A percentile compares a stretch with the other conserved stretches of the same genome.
Evolutionary conservation across 2,113 vertebrate genomes (phyloP).

Genomic region (Pachycephala philippinensis): DNA sequence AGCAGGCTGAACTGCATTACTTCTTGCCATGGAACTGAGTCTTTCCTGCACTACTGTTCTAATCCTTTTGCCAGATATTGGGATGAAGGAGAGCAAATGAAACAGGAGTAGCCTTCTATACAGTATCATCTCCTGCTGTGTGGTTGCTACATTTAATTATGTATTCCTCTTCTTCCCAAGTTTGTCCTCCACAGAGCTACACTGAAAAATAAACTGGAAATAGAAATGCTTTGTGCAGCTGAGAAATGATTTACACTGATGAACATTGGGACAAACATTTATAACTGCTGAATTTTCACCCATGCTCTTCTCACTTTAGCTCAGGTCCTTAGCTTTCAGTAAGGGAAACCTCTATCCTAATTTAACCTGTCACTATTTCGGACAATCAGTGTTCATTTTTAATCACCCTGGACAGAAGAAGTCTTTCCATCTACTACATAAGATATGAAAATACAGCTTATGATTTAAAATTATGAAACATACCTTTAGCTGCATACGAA

Average conservation of each 20-base stretch:
- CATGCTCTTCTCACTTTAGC: background rate
- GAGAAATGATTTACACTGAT: background rate
- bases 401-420: background rate
- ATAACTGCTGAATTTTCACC: background rate
- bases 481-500: background rate
- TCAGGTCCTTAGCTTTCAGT: background rate
- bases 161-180: background rate
- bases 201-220: background rate
- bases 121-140: background rate
- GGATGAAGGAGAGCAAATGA: background rate
- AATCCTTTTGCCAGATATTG: background rate
- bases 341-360: background rate
- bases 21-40: background rate
- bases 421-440: background rate
- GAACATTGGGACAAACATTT: background rate
- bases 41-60: background rate
- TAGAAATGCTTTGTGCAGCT: background rate
- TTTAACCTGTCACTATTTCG: background rate
- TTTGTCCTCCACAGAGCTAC: background rate
- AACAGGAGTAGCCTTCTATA: background rate
- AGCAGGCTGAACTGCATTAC: background rate
- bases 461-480: background rate
- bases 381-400: background rate
- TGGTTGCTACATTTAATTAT: background rate
- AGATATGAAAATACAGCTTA: background rate